phyloP scores from a whole-genome alignment of 2,888 invertebrate species.

The Heliconius aoede region DNA sequence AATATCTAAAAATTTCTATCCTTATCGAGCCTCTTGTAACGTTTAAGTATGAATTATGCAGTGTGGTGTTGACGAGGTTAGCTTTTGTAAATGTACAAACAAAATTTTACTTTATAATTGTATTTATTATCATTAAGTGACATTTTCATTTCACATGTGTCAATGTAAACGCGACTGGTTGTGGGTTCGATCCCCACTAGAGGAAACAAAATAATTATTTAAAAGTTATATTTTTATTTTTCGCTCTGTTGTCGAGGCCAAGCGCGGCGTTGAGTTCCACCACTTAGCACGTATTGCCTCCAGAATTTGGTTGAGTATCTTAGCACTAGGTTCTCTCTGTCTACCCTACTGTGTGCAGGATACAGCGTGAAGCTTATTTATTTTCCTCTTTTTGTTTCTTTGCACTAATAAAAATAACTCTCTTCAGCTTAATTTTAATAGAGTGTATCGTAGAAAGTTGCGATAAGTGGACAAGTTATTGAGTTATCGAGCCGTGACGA shows the following conservation, averaged over 20 bases:
- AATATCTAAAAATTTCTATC: not conserved
- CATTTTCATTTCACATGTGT: not conserved
- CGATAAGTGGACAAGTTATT: not conserved
- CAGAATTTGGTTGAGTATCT: too few relatives aligned
- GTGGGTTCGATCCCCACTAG: too few relatives aligned
- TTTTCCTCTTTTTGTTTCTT: not conserved
- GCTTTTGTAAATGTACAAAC: constrained; percentile 24
- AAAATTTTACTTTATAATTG: constrained; percentile 25
- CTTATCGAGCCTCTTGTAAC: not conserved
- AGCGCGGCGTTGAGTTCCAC: too few relatives aligned
- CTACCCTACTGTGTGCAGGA: too few relatives aligned
- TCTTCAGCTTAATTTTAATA: constrained; percentile 12
- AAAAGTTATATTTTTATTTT: too few relatives aligned
- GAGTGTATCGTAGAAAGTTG: not conserved
- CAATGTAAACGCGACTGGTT: not conserved
- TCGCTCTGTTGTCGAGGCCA: too few relatives aligned
- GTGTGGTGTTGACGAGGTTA: constrained; percentile 12
- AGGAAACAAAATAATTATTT: too few relatives aligned
- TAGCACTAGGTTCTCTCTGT: too few relatives aligned
- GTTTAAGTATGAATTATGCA: constrained; percentile 22
- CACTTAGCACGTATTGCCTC: too few relatives aligned
- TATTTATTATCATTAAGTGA: constrained; percentile 2
- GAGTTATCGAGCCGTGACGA: constrained; percentile 1
- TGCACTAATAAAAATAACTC: not conserved
- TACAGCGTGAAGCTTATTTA: too few relatives aligned